Conservation (phyloP, 2,888 invertebrate genomes). For the Eupithecia exiguata region DNA sequence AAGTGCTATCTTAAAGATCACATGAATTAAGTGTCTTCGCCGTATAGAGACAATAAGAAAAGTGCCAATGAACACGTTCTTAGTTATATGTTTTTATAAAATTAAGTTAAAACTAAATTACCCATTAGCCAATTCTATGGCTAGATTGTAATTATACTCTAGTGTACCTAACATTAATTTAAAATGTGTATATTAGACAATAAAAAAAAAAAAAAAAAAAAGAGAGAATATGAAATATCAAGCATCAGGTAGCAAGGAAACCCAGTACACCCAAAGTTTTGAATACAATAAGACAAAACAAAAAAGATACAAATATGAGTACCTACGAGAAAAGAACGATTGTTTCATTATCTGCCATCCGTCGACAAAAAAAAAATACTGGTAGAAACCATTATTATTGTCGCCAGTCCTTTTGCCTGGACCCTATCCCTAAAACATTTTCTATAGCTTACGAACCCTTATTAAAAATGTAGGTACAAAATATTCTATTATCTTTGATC, state of each 20-base stretch:
- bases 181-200: too few species aligned
- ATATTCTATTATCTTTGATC: slow-evolving; percentile 12
- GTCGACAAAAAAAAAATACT: neutral
- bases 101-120: too few species aligned
- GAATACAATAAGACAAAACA: neutral
- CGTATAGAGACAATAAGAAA: too few species aligned
- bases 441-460: slow-evolving; percentile 7
- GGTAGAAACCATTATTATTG: neutral
- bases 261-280: neutral
- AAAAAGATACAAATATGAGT: neutral
- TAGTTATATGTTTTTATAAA: too few species aligned
- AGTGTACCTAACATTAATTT: too few species aligned
- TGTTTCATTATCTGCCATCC: neutral
- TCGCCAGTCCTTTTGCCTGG: neutral
- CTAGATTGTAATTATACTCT: too few species aligned
- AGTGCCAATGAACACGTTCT: too few species aligned
- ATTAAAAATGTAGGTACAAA: slow-evolving; percentile 22
- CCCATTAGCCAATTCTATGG: too few species aligned
- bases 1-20: too few species aligned
- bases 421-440: slow-evolving; percentile 4
- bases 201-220: too few species aligned
- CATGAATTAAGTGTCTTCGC: too few species aligned
- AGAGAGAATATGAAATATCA: neutral
- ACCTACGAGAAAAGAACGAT: neutral
- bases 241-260: neutral